phyloP scores from a whole-genome alignment of 2,797 vertebrate species.

The Karalla daura region DNA sequence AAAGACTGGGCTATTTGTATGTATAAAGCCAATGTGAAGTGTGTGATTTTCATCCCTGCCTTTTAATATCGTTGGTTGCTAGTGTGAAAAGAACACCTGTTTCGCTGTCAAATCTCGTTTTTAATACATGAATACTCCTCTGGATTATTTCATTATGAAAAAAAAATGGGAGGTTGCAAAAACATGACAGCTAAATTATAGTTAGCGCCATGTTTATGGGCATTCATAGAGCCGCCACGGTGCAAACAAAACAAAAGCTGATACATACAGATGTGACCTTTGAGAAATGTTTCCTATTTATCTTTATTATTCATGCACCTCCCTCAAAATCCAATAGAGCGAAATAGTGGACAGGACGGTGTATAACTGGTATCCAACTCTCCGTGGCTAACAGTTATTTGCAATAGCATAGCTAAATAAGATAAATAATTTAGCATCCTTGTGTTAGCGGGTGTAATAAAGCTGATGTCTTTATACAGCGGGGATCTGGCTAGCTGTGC shows the following conservation, averaged over 20 bases:
- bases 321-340: slow-evolving; percentile 10
- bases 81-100: slow-evolving; percentile 36
- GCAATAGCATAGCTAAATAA: slow-evolving; percentile 71
- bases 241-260: slow-evolving; percentile 29
- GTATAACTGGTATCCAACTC: slow-evolving; percentile 32
- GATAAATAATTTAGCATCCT: slow-evolving; percentile 82
- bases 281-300: slow-evolving; percentile 39
- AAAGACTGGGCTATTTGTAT: slow-evolving; percentile 37
- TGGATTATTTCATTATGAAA: slow-evolving; percentile 25
- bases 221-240: slow-evolving; percentile 3
- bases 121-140: slow-evolving; percentile 19
- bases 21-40: slow-evolving; percentile 43
- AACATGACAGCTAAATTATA: slow-evolving; percentile 28
- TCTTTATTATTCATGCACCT: slow-evolving; percentile 41
- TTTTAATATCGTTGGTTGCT: slow-evolving; percentile 37
- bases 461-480: slow-evolving; percentile 83
- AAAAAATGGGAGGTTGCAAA: background rate
- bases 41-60: slow-evolving; percentile 23
- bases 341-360: slow-evolving; percentile 15
- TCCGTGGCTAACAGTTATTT: slow-evolving; percentile 49
- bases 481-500: slow-evolving; percentile 51
- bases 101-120: slow-evolving; percentile 25
- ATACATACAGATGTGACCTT: slow-evolving; percentile 60
- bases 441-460: slow-evolving; percentile 65
- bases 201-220: slow-evolving; percentile 19